A percentile compares a stretch with the other conserved stretches of the same genome.
phyloP scores from a whole-genome alignment of 2,113 vertebrate species.

The Xiphorhynchus elegans region DNA sequence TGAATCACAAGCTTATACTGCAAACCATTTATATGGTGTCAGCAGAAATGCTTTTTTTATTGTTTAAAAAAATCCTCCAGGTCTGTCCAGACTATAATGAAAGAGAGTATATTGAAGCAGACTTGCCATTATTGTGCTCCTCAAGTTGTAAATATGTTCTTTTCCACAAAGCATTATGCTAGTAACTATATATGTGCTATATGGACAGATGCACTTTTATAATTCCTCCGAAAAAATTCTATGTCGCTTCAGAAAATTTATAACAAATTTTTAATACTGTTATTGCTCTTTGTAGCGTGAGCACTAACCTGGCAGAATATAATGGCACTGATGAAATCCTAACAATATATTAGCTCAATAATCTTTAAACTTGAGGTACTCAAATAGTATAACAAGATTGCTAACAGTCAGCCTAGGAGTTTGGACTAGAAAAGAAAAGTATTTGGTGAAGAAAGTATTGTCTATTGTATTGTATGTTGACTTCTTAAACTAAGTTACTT shows the following conservation, averaged over 20 bases:
- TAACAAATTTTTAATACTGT: neutral
- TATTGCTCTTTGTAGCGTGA: neutral
- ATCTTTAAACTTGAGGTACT: neutral
- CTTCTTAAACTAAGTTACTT: neutral
- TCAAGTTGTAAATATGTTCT: neutral
- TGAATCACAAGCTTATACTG: neutral
- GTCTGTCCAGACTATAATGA: neutral
- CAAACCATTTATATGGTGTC: neutral
- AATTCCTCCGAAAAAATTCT: neutral
- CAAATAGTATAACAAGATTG: neutral
- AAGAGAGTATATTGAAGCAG: neutral
- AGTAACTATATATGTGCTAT: neutral
- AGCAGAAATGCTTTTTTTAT: neutral
- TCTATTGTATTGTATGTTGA: neutral
- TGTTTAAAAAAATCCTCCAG: neutral
- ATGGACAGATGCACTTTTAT: neutral
- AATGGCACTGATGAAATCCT: neutral
- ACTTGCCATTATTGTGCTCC: neutral
- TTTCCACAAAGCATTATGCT: neutral
- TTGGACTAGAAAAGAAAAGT: neutral
- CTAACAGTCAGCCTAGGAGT: neutral
- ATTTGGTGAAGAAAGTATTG: neutral
- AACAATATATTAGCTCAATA: neutral
- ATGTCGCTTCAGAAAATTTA: neutral
- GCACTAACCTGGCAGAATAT: neutral